Percentiles rank a stretch among this genome's conserved stretches.
Evolutionary conservation across 2,113 vertebrate species (phyloP).

Genomic region (Neofelis nebulosa): DNA sequence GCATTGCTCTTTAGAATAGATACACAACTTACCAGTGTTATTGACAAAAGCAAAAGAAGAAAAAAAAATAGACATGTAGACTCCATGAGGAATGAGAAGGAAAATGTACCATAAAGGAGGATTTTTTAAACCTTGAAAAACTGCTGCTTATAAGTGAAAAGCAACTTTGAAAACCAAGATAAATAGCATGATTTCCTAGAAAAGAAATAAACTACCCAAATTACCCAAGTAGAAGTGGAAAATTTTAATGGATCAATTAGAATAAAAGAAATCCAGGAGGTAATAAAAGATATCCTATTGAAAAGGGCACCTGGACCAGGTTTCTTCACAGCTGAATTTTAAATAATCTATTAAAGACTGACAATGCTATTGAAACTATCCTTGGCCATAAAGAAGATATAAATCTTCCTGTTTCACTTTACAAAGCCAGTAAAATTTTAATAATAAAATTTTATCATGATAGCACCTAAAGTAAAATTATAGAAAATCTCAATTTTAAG

Average conservation of each 20-base stretch:
- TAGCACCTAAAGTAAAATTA: background rate
- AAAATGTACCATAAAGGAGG: background rate
- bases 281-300: background rate
- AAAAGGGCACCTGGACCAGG: background rate
- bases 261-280: background rate
- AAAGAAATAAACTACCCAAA: conserved; percentile 20
- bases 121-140: background rate
- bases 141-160: background rate
- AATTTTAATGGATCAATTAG: background rate
- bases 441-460: conserved; percentile 17
- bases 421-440: background rate
- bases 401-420: background rate
- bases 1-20: background rate
- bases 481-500: background rate
- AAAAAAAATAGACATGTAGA: background rate
- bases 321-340: background rate
- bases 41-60: background rate
- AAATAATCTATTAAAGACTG: background rate
- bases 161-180: background rate
- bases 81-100: background rate
- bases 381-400: background rate
- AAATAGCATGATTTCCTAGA: background rate
- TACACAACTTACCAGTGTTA: background rate
- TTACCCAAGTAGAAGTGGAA: background rate
- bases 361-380: background rate